Percentiles rank a stretch among this genome's conserved stretches.
These are phyloP conservation scores for Trichosurus vulpecula DNA, from an alignment of 2,797 vertebrate species.

Conservation along the genomic window DNA sequence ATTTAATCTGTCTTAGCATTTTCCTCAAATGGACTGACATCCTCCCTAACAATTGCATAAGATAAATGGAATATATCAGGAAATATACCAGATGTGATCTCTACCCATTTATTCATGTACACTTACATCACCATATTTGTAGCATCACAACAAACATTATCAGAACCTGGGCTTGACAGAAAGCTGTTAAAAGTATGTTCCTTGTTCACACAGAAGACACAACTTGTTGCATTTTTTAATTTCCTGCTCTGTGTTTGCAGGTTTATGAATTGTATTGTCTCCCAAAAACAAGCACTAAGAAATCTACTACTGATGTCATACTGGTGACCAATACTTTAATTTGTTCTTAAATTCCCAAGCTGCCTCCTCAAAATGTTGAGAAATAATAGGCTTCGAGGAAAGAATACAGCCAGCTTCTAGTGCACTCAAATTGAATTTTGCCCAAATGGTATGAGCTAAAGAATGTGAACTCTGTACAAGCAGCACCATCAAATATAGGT, in stretches of 20 bases:
- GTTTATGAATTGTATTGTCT: constrained; percentile 23
- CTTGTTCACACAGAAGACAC: constrained; percentile 27
- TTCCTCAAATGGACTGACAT: constrained; percentile 56
- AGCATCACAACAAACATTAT: constrained; percentile 26
- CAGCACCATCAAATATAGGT: constrained; percentile 15
- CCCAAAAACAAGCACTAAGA: constrained; percentile 54
- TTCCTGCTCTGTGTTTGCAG: constrained; percentile 56
- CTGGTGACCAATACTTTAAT: not conserved
- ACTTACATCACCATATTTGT: not conserved
- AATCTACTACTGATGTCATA: constrained; percentile 54
- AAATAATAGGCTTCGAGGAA: constrained; percentile 47
- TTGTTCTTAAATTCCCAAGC: constrained; percentile 65
- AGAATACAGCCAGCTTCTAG: constrained; percentile 37
- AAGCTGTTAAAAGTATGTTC: constrained; percentile 9
- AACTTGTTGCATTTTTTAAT: constrained; percentile 80
- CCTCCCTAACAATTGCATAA: constrained; percentile 39
- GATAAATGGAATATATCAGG: not conserved
- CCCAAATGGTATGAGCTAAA: not conserved
- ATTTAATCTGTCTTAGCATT: constrained; percentile 48
- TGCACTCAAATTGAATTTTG: constrained; percentile 25
- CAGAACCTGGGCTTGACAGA: constrained; percentile 34
- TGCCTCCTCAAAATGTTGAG: constrained; percentile 37
- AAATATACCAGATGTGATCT: constrained; percentile 46
- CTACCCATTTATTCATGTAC: constrained; percentile 52
- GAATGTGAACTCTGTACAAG: constrained; percentile 1